These are phyloP conservation scores for Dioctria rufipes DNA, from an alignment of 2,888 invertebrate genomes.

Conservation along the genomic window DNA sequence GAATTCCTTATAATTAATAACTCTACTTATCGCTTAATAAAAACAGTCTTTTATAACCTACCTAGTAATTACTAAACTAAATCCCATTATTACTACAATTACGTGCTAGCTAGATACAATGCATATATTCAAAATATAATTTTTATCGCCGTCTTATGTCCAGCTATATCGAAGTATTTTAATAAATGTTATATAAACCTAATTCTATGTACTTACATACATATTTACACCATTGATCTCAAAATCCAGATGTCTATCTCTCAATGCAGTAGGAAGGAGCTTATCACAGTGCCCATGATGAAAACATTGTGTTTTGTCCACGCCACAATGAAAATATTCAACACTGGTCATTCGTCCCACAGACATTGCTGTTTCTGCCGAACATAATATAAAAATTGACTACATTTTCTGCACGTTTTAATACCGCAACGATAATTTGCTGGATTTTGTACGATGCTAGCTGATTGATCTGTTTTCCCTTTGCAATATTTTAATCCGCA, in stretches of 20 bases:
- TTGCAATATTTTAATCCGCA: conserved; percentile 96
- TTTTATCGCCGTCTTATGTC: not conserved
- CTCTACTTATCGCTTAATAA: conserved; percentile 16
- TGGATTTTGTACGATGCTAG: conserved; percentile 72
- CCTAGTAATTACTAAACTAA: conserved; percentile 15
- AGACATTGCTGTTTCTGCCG: conserved; percentile 86
- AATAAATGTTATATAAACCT: conserved; percentile 8
- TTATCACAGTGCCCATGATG: conserved; percentile 41
- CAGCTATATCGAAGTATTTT: conserved; percentile 28
- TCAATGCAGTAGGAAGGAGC: conserved; percentile 42
- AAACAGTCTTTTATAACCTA: conserved; percentile 53
- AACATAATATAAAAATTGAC: conserved; percentile 89
- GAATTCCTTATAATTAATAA: conserved; percentile 12
- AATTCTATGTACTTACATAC: conserved; percentile 19
- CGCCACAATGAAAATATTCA: conserved; percentile 55
- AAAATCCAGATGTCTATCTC: conserved; percentile 23
- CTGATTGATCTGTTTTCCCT: conserved; percentile 76
- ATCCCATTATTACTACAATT: not conserved
- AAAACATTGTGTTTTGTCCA: conserved; percentile 8
- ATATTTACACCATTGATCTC: conserved; percentile 24
- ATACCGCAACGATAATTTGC: conserved; percentile 93
- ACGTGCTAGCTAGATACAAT: conserved; percentile 12
- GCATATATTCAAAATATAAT: conserved; percentile 32
- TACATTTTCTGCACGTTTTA: conserved; percentile 93
- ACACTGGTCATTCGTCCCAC: conserved; percentile 82